Conservation (phyloP, 2,888 invertebrate species). For the Drosophila neutralis region DNA sequence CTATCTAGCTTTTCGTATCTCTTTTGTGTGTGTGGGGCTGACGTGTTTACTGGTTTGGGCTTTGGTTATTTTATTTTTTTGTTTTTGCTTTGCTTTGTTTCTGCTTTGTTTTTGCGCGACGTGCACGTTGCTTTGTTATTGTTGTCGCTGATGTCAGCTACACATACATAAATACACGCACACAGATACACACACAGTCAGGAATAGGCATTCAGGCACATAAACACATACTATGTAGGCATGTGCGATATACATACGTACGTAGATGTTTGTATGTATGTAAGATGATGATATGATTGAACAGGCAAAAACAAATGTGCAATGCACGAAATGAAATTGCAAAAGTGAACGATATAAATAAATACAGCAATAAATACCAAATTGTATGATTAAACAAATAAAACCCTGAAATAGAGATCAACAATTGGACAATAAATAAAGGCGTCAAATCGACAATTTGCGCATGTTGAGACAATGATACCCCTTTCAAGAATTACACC, state of each 20-base stretch:
- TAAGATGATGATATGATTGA: slow-evolving; percentile 22
- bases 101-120: slow-evolving; percentile 52
- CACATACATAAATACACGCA: slow-evolving; percentile 23
- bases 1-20: slow-evolving; percentile 6
- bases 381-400: slow-evolving; percentile 30
- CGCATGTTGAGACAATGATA: not conserved
- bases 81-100: slow-evolving; percentile 25
- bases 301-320: slow-evolving; percentile 46
- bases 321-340: slow-evolving; percentile 45
- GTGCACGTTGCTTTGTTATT: slow-evolving; percentile 77
- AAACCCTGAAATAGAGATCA: slow-evolving; percentile 16
- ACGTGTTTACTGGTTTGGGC: slow-evolving; percentile 72
- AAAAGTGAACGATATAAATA: slow-evolving; percentile 33
- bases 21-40: slow-evolving; percentile 48
- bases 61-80: slow-evolving; percentile 39
- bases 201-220: slow-evolving; percentile 6
- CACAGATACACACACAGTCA: not conserved
- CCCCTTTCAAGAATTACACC: not conserved
- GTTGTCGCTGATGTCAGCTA: slow-evolving; percentile 77
- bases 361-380: slow-evolving; percentile 1
- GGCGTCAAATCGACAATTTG: not conserved
- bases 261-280: not conserved
- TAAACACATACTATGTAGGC: slow-evolving; percentile 16
- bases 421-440: slow-evolving; percentile 5
- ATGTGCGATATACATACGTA: slow-evolving; percentile 51